These are phyloP conservation scores for Poecilobothrus nobilitatus DNA, from an alignment of 2,888 invertebrate genomes.

Conservation along the genomic window DNA sequence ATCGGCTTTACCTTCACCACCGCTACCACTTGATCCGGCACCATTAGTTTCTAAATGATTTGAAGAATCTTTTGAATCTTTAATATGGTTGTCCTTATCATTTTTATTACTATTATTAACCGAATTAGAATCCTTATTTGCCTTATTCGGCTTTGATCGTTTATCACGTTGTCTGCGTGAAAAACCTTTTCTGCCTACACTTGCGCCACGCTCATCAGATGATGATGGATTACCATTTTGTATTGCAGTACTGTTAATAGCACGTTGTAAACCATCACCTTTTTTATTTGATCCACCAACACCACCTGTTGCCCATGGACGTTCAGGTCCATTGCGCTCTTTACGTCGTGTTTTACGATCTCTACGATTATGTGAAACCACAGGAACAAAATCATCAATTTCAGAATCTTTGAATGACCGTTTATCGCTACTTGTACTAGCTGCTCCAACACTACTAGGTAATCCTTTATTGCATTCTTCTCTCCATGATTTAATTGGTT, in stretches of 20 bases:
- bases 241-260: not conserved
- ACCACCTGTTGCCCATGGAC: slow-evolving; percentile 22
- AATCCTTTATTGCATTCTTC: slow-evolving; percentile 33
- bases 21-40: slow-evolving; percentile 35
- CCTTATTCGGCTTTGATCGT: slow-evolving; percentile 25
- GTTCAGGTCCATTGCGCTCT: slow-evolving; percentile 27
- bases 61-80: slow-evolving; percentile 27
- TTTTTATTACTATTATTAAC: slow-evolving; percentile 17
- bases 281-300: slow-evolving; percentile 15
- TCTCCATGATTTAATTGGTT: slow-evolving; percentile 36
- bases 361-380: slow-evolving; percentile 41
- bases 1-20: slow-evolving; percentile 39
- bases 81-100: slow-evolving; percentile 21
- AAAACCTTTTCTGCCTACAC: slow-evolving; percentile 17
- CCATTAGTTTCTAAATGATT: slow-evolving; percentile 36
- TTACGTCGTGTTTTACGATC: slow-evolving; percentile 42
- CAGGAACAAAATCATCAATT: slow-evolving; percentile 42
- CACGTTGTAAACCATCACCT: not conserved
- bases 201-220: slow-evolving; percentile 20
- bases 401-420: slow-evolving; percentile 38
- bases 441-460: slow-evolving; percentile 2
- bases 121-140: slow-evolving; percentile 14
- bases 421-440: slow-evolving; percentile 37
- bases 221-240: slow-evolving; percentile 19
- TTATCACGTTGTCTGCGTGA: slow-evolving; percentile 25